Evolutionary conservation across 1,140 invertebrate genomes (phyloP).

Genomic region (Zaprionus ghesquierei): DNA sequence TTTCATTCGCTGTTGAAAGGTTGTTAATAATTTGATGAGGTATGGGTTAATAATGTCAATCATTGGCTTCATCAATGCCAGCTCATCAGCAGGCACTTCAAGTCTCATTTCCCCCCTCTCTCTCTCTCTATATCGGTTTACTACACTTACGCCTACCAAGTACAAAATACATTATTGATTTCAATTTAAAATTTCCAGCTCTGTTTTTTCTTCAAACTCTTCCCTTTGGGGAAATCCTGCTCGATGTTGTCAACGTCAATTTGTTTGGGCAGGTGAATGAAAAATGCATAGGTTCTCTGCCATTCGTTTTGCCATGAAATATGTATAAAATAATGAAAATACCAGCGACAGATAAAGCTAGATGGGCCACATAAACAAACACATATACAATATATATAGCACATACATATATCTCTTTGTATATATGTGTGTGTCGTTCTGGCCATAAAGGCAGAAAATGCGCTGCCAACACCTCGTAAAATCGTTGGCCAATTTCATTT

Average conservation of each 20-base stretch:
- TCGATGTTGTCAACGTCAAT: conserved; percentile 55
- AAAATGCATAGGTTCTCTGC: conserved; percentile 63
- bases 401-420: not conserved
- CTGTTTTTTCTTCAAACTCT: conserved; percentile 4
- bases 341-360: conserved; percentile 41
- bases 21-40: conserved; percentile 31
- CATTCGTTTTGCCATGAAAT: conserved; percentile 61
- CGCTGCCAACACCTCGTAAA: conserved; percentile 41
- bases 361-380: conserved; percentile 1
- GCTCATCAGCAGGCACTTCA: conserved; percentile 25
- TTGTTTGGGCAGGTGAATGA: conserved; percentile 52
- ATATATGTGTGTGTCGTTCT: not conserved
- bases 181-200: conserved; percentile 65
- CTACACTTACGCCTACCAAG: conserved; percentile 10
- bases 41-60: conserved; percentile 30
- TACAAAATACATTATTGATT: conserved; percentile 66
- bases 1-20: not conserved
- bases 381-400: not conserved
- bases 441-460: conserved; percentile 22
- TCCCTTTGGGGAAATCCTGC: conserved; percentile 35
- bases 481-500: conserved; percentile 46
- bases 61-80: conserved; percentile 18
- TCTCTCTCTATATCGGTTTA: not conserved
- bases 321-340: conserved; percentile 68
- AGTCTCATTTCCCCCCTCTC: not conserved